Percentiles rank a stretch among this genome's conserved stretches.
These are phyloP conservation scores for Glaucidium brasilianum DNA, from an alignment of 2,113 vertebrate genomes.

Conservation along the genomic window DNA sequence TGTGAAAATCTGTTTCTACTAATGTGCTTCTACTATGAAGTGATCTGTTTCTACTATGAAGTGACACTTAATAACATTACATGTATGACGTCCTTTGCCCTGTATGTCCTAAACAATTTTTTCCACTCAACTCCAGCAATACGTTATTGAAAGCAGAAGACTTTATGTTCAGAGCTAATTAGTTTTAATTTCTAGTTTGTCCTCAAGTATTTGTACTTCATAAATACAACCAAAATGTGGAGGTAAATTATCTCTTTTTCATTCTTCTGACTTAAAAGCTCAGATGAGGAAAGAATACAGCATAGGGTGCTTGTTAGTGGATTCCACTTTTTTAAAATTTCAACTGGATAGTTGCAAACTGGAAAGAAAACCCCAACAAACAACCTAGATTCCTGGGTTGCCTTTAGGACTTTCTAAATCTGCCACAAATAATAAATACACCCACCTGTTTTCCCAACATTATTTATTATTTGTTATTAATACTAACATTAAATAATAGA, in stretches of 20 bases:
- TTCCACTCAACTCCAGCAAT: background rate
- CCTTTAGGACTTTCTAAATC: background rate
- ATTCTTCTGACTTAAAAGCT: background rate
- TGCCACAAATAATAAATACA: background rate
- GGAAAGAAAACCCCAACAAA: too few relatives aligned
- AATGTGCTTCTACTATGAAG: background rate
- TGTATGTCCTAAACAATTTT: background rate
- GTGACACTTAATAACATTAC: background rate
- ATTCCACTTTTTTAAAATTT: background rate
- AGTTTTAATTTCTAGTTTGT: background rate
- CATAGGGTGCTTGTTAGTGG: background rate
- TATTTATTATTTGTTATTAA: background rate
- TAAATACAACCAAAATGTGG: background rate
- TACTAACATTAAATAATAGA: background rate
- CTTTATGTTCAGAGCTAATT: background rate
- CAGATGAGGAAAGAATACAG: background rate
- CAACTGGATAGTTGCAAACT: background rate
- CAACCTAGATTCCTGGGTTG: background rate
- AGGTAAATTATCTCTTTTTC: background rate
- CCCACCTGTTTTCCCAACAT: background rate
- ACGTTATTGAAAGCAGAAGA: background rate
- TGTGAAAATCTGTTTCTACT: background rate
- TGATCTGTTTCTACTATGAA: background rate
- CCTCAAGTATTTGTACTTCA: background rate
- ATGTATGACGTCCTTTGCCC: background rate